Conservation (phyloP, 2,888 invertebrate species). For the Lutraria lutraria region DNA sequence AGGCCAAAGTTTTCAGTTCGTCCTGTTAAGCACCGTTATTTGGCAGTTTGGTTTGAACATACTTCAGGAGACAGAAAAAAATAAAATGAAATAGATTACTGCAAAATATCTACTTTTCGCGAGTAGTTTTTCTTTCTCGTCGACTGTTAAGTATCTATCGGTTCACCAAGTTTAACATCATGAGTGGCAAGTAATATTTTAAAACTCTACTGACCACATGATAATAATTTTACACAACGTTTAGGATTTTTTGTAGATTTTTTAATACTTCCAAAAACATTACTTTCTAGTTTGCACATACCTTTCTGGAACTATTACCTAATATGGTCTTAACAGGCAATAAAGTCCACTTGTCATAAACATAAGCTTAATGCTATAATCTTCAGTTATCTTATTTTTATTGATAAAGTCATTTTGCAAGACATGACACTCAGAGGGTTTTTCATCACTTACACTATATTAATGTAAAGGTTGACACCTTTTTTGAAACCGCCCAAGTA, state of each 20-base stretch:
- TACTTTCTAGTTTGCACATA: background rate
- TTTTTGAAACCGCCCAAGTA: constrained; percentile 18
- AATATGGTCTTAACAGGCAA: background rate
- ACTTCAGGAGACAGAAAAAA: background rate
- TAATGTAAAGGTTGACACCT: constrained; percentile 15
- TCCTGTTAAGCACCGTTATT: background rate
- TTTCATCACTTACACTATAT: background rate
- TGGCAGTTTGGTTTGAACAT: background rate
- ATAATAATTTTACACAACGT: too few relatives aligned
- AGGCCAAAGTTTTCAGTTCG: background rate
- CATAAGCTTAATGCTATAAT: background rate
- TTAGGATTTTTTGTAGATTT: too few relatives aligned
- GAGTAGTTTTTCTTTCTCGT: background rate
- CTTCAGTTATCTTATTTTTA: constrained; percentile 2
- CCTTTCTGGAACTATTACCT: background rate
- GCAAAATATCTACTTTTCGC: background rate
- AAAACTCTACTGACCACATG: too few relatives aligned
- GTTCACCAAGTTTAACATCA: background rate
- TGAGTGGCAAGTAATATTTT: background rate
- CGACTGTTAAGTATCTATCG: background rate
- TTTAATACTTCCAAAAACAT: too few relatives aligned
- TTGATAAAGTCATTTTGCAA: constrained; percentile 12
- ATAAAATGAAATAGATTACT: background rate
- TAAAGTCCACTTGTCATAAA: background rate
- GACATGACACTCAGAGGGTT: constrained; percentile 10